Evolutionary conservation across 2,888 invertebrate genomes (phyloP).

Genomic region (Halictus quadricinctus): DNA sequence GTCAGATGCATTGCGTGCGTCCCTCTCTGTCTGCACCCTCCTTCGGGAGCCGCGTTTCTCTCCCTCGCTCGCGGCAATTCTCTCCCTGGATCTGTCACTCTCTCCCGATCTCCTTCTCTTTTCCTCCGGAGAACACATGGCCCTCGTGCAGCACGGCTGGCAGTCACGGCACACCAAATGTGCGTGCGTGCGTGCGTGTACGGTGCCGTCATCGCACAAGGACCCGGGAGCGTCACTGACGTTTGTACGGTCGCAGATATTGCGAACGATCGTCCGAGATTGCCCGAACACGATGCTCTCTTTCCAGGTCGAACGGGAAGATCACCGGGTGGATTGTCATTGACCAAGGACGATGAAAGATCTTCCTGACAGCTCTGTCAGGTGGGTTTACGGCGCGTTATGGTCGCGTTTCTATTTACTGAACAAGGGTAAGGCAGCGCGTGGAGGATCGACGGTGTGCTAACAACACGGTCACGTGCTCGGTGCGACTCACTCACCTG

Average conservation of each 20-base stretch:
- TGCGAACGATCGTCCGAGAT: background rate
- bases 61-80: slow-evolving; percentile 32
- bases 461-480: slow-evolving; percentile 59
- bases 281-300: background rate
- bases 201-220: background rate
- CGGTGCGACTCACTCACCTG: slow-evolving; percentile 77
- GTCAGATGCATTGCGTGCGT: slow-evolving; percentile 78
- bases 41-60: slow-evolving; percentile 46
- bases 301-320: background rate
- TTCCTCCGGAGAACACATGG: slow-evolving; percentile 75
- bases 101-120: slow-evolving; percentile 58
- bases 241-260: slow-evolving; percentile 29
- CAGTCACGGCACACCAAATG: slow-evolving; percentile 28
- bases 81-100: slow-evolving; percentile 53
- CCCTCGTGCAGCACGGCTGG: slow-evolving; percentile 67
- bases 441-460: slow-evolving; percentile 12
- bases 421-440: background rate
- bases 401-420: background rate
- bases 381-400: background rate
- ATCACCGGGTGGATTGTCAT: background rate
- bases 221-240: slow-evolving; percentile 15
- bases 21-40: slow-evolving; percentile 61
- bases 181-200: background rate
- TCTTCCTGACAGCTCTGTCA: background rate
- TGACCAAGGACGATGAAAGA: background rate